Percentiles rank a stretch among this genome's conserved stretches.
Evolutionary conservation across 2,888 invertebrate species (phyloP).

Genomic region (Nomada fabriciana): DNA sequence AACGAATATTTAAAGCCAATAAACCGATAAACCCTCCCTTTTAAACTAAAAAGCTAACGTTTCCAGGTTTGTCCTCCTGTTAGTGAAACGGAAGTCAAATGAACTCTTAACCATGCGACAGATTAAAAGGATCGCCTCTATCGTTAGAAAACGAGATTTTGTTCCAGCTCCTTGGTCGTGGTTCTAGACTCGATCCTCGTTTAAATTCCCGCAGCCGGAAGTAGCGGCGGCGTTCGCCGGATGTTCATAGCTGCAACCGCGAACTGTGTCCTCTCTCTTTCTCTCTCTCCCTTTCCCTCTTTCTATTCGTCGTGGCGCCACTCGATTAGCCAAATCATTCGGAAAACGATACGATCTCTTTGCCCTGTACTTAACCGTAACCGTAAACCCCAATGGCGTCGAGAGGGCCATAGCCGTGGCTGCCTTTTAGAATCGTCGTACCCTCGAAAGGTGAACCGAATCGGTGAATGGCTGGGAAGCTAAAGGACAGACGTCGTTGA

Average conservation of each 20-base stretch:
- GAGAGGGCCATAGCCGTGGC: conserved; percentile 51
- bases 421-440: conserved; percentile 63
- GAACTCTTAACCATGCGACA: conserved; percentile 11
- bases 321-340: conserved; percentile 80
- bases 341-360: conserved; percentile 77
- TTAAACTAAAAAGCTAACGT: neutral
- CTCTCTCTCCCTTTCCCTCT: neutral
- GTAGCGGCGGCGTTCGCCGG: conserved; percentile 20
- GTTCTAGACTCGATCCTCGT: conserved; percentile 41
- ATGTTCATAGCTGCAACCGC: conserved; percentile 52
- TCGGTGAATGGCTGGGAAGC: conserved; percentile 39
- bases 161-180: neutral
- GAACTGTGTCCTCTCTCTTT: conserved; percentile 3
- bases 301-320: conserved; percentile 43
- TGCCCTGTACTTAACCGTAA: conserved; percentile 74
- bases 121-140: conserved; percentile 37
- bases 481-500: conserved; percentile 53
- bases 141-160: conserved; percentile 11
- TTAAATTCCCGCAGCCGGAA: conserved; percentile 58
- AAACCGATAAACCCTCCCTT: neutral
- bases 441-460: conserved; percentile 35
- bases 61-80: neutral
- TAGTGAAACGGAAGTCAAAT: neutral
- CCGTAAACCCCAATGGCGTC: conserved; percentile 73
- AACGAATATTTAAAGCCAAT: neutral